Base-by-base conservation (phyloP, 2,888 invertebrate genomes). In the Eumacrocentrus americanus region DNA sequence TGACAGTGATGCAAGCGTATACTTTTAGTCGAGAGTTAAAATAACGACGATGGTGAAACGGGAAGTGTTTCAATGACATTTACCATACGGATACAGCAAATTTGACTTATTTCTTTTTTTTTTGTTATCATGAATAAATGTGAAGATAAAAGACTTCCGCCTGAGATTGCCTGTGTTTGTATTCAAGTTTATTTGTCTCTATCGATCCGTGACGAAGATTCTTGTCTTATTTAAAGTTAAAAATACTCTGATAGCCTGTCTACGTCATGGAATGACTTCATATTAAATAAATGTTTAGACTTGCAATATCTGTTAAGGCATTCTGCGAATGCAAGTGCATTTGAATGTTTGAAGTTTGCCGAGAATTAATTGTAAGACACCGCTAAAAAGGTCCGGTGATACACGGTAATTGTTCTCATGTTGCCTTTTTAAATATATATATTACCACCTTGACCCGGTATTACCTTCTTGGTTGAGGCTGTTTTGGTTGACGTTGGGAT, bases 391-490 rank as follows among this genome's bases (percentile, higher is more conserved):
- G n/a, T n/a, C n/a, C n/a, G n/a, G n/a, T n/a, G n/a, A n/a, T n/a
- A n/a, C n/a, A n/a, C n/a, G 29, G 9, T 29, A 29, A 29, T 29
- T 29, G 29, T 29, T 29, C 29, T 29, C 5, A 29, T 29, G 29
- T n/a, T n/a, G n/a, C n/a, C n/a, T n/a, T n/a, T n/a, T n/a, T n/a
- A n/a, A n/a, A n/a, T n/a, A n/a, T n/a, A n/a, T n/a, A n/a, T n/a
- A n/a, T n/a, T n/a, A n/a, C n/a, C n/a, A n/a, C n/a, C n/a, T 58
- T 12, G 23, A 46, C 14, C 25, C 16, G 3, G 9, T 25, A 66
- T 67, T 70, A 78, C 78, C 79, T 74, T 78, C 78, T 72, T 78
- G 79, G 65, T 70, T 74, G 58, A 77, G 73, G 66, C 72, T 76
- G 57, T 71, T 67, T 48, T 68, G 65, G 67, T 77, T 77, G 57